phyloP scores from a whole-genome alignment of 2,888 invertebrate species.

The Phrixothrix hirtus region DNA sequence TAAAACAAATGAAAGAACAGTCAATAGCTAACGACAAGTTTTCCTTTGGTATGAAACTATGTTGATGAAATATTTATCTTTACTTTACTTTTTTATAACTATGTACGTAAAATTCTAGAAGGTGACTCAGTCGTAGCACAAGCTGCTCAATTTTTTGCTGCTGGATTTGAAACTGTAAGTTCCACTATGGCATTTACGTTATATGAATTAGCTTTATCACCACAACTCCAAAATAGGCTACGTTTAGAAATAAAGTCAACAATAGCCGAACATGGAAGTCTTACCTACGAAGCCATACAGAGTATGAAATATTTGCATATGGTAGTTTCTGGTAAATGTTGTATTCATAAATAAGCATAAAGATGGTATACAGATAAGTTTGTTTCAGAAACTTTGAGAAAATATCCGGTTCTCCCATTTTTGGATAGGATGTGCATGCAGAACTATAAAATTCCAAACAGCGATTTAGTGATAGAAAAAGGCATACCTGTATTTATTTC shows the following conservation, averaged over 20 bases:
- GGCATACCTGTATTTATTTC: slow-evolving; percentile 50
- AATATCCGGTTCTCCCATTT: slow-evolving; percentile 51
- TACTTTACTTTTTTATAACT: too few relatives aligned
- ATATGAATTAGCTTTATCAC: slow-evolving; percentile 60
- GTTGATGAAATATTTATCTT: too few relatives aligned
- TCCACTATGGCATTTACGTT: slow-evolving; percentile 62
- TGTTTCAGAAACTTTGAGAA: slow-evolving; percentile 53
- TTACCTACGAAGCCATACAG: slow-evolving; percentile 60
- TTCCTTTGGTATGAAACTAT: slow-evolving; percentile 31
- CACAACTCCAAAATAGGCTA: slow-evolving; percentile 59
- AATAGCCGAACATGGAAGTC: slow-evolving; percentile 49
- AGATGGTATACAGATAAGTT: too few relatives aligned
- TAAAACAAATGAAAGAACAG: slow-evolving; percentile 1
- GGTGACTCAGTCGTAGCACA: slow-evolving; percentile 63
- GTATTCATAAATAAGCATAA: slow-evolving; percentile 1
- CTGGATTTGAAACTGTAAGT: slow-evolving; percentile 66
- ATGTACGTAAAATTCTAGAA: too few relatives aligned
- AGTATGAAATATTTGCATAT: slow-evolving; percentile 63
- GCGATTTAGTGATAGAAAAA: slow-evolving; percentile 43
- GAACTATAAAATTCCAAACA: slow-evolving; percentile 42
- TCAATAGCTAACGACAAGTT: slow-evolving; percentile 42
- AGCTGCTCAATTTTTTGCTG: slow-evolving; percentile 63
- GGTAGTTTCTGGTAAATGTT: slow-evolving; percentile 58
- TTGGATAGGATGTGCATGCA: slow-evolving; percentile 42
- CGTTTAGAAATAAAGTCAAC: slow-evolving; percentile 57